phyloP scores from a whole-genome alignment of 2,797 vertebrate genomes.

The Notoglanidium macrostoma region DNA sequence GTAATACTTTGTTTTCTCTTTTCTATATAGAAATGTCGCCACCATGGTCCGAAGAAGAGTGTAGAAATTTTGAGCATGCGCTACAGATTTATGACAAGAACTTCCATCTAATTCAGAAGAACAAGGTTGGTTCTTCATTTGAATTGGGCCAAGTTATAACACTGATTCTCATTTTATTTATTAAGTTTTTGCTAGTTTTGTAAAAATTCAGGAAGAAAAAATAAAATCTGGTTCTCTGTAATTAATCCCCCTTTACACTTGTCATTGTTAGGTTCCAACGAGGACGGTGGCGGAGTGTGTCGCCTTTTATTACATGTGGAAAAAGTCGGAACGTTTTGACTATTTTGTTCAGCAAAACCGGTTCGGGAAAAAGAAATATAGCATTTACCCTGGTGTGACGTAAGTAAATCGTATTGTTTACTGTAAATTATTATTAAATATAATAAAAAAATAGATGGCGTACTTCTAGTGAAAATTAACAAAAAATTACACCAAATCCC shows the following conservation, averaged over 20 bases:
- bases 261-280: conserved; percentile 81
- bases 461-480: background rate
- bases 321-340: conserved; percentile 96
- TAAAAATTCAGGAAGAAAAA: background rate
- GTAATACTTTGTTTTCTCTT: background rate
- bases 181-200: background rate
- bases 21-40: conserved; percentile 81
- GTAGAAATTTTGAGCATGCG: conserved; percentile 94
- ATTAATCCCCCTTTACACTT: background rate
- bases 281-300: conserved; percentile 96
- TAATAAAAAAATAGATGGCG: background rate
- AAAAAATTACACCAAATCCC: background rate
- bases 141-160: background rate
- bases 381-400: conserved; percentile 97
- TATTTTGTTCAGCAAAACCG: conserved; percentile 95
- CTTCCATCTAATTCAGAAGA: conserved; percentile 98
- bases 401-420: conserved; percentile 72
- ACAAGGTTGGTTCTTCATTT: conserved; percentile 80
- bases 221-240: background rate
- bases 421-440: background rate
- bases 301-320: conserved; percentile 99
- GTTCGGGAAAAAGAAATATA: conserved; percentile 97
- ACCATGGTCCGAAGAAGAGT: conserved; percentile 97
- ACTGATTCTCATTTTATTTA: background rate
- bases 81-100: conserved; percentile 97